phyloP scores from a whole-genome alignment of 2,113 vertebrate species.

The Azemiops feae region DNA sequence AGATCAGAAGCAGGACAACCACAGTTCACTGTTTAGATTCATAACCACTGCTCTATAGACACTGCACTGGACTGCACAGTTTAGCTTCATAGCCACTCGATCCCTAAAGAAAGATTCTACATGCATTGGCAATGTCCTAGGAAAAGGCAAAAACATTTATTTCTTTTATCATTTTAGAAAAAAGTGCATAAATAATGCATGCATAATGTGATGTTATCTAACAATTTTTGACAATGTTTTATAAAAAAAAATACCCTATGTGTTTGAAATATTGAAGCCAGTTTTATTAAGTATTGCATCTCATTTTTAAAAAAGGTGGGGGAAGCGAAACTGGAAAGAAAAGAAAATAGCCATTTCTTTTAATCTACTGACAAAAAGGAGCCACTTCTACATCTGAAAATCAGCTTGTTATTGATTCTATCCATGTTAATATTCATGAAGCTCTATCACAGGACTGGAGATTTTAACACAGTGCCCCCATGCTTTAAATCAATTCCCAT shows the following conservation, averaged over 20 bases:
- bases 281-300: slow-evolving; percentile 42
- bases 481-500: slow-evolving; percentile 79
- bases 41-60: background rate
- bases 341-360: slow-evolving; percentile 48
- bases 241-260: rapidly evolving
- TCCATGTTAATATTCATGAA: slow-evolving; percentile 80
- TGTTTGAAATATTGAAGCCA: slow-evolving; percentile 13
- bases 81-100: background rate
- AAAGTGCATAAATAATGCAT: rapidly evolving
- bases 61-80: background rate
- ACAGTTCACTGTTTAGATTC: background rate
- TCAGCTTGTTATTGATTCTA: slow-evolving; percentile 75
- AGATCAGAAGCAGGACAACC: background rate
- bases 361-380: slow-evolving; percentile 72
- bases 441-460: slow-evolving; percentile 70
- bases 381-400: slow-evolving; percentile 76
- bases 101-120: background rate
- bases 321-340: background rate
- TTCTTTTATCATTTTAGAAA: background rate
- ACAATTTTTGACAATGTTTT: slow-evolving; percentile 24
- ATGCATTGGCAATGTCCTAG: background rate
- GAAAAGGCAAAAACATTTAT: background rate
- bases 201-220: background rate
- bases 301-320: slow-evolving; percentile 38
- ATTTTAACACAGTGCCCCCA: slow-evolving; percentile 77